Evolutionary conservation across 2,888 invertebrate species (phyloP), one percentile per base, ranked within the genome.

Genomic region (Lithophane semibrunnea): DNA sequence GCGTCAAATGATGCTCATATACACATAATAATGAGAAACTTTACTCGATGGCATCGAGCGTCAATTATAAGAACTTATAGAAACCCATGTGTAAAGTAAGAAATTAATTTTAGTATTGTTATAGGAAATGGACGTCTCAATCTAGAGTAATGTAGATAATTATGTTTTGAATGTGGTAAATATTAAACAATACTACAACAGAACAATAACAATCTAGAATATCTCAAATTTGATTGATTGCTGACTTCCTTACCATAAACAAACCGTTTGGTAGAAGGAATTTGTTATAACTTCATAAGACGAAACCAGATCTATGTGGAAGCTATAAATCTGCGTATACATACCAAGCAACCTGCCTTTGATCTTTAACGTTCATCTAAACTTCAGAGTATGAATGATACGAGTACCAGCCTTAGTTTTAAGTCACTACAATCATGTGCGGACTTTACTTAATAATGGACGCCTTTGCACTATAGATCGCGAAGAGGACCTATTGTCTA

Each of bases 281-380:
- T 68, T 58, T 73, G n/a, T 64, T 68, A 58, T 74, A 84, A 56
- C 67, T 77, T 70, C 74, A 73, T 70, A 73, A 54, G 65, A 66
- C 49, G 68, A 68, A 82, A 77, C 72, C 49, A 85, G 78, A 71
- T 75, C 64, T 83, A 77, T 73, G 66, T 87, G 83, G 67, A 87
- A 85, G 79, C 68, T 54, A 77, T 87, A 83, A 86, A 86, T 75
- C 42, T 60, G 69, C 61, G 56, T 65, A 24, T 24, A 66, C 68
- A 47, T 71, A 72, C 70, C 49, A 21, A 73, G 65, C 69, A 65
- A 70, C 49, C 77, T 66, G 69, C 49, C 79, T 86, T 79, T 85
- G 85, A 87, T 87, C 75, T 87, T 73, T 83, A 60, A 77, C 71
- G 73, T 73, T 37, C 58, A 65, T 60, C 42, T 77, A 8, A 58